These are phyloP conservation scores for Heteromormyrus szaboi DNA, from an alignment of 2,797 vertebrate species.

Conservation along the genomic window DNA sequence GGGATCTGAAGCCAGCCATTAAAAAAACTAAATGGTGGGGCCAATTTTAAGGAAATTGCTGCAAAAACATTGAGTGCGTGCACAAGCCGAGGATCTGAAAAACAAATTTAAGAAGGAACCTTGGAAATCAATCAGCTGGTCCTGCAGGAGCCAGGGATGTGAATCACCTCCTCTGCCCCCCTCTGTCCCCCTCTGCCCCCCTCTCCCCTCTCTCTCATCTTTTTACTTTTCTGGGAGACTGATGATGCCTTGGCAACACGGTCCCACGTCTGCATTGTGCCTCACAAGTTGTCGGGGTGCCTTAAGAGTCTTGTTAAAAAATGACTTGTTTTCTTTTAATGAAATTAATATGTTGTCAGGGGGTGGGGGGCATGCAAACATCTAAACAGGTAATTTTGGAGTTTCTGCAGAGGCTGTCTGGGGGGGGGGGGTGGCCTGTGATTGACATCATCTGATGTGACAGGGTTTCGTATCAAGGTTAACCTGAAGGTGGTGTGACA, in stretches of 20 bases:
- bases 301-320: conserved; percentile 69
- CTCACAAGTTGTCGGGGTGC: conserved; percentile 68
- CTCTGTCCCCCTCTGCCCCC: conserved; percentile 21
- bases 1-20: conserved; percentile 36
- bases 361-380: conserved; percentile 61
- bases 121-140: conserved; percentile 71
- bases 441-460: conserved; percentile 70
- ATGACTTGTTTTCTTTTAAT: conserved; percentile 66
- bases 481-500: conserved; percentile 52
- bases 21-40: conserved; percentile 20
- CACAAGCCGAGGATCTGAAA: conserved; percentile 52
- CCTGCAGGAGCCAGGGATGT: conserved; percentile 41
- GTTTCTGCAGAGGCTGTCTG: conserved; percentile 39
- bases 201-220: conserved; percentile 21
- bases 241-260: conserved; percentile 47
- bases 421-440: conserved; percentile 52
- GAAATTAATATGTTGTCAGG: conserved; percentile 64
- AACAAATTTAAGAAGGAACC: conserved; percentile 65
- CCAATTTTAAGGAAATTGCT: conserved; percentile 49
- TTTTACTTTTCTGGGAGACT: conserved; percentile 28
- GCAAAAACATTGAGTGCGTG: conserved; percentile 49
- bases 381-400: conserved; percentile 69
- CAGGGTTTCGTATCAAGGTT: conserved; percentile 70
- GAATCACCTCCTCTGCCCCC: conserved; percentile 41
- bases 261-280: conserved; percentile 45